Evolutionary conservation across 2,797 vertebrate genomes (phyloP), one percentile per base, ranked within the genome.

Genomic region (Natrix natrix): DNA sequence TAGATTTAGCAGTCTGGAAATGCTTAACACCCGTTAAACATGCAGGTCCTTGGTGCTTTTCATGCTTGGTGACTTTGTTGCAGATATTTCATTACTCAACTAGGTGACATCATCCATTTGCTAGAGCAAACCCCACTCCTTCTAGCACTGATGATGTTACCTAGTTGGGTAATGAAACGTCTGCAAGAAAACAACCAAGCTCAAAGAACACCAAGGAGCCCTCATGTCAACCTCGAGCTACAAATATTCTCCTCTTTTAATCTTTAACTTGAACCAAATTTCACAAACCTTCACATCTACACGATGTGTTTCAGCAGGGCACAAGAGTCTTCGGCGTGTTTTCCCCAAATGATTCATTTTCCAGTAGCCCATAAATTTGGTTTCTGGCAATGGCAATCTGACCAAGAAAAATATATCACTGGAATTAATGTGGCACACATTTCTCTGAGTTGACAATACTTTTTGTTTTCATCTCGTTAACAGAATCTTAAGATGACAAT

Each of bases 341-440:
- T 97, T 98, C 93, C 96, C 98, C 1, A 94, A 95, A 90, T 98
- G 98, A 94, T 97, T 95, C 14, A 98, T 95, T 59, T 98, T 99
- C 99, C 99, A 99, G 96, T 99, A 98, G 60, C 99, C 99, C 4
- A 98, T 95, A 98, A 99, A 98, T 92, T 96, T 98, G 95, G 97
- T 97, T 59, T 98, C 98, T 37, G 99, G 99, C 93, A 99, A 97
- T 0, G 98, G 98, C 91, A 99, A 98, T 97, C 99, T 99, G 96
- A 94, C 97, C 63, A 97, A 94, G 93, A 37, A 3, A 95, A 13
- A 66, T 0, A 94, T 28, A 93, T 94, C 90, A 91, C 57, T 89
- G 26, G 93, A 89, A 91, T 88, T 94, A 94, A 90, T 24, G 59
- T 91, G 37, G 10, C 95, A 86, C 20, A 48, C 74, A 24, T 83